Evolutionary conservation across 1,140 invertebrate species (phyloP).

Genomic region (Trichonephila inaurata): DNA sequence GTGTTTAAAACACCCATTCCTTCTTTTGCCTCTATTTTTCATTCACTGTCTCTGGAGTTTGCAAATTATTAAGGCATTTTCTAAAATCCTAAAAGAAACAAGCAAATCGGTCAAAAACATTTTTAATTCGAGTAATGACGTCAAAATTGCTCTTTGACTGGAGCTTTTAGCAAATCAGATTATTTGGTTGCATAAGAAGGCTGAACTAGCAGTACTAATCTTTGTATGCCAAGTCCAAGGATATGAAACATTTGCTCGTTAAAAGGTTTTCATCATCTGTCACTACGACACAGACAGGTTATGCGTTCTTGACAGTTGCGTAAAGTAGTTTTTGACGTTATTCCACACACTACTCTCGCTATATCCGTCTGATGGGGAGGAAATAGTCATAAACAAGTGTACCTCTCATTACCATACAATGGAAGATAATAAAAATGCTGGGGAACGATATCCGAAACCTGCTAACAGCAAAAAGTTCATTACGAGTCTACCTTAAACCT

Average conservation of each 20-base stretch:
- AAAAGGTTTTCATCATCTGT: not conserved
- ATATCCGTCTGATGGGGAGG: not conserved
- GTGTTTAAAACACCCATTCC: too few species aligned
- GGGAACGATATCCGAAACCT: not conserved
- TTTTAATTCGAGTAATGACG: too few species aligned
- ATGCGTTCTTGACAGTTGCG: not conserved
- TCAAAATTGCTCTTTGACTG: not conserved
- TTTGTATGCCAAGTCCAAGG: not conserved
- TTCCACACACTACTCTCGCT: not conserved
- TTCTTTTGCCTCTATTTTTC: too few species aligned
- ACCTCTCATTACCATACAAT: conserved; percentile 11
- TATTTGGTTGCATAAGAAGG: not conserved
- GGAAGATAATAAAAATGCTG: not conserved
- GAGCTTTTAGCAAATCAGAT: not conserved
- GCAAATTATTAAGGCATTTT: too few species aligned
- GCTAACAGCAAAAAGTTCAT: not conserved
- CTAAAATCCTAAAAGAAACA: too few species aligned
- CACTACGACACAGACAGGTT: not conserved
- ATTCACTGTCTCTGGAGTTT: too few species aligned
- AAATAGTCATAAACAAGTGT: not conserved
- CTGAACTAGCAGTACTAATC: not conserved
- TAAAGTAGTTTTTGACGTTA: not conserved
- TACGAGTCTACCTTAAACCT: not conserved
- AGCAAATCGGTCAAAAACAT: too few species aligned
- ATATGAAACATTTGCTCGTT: not conserved